Percentiles rank a stretch among this genome's conserved stretches.
Conservation (phyloP, 2,888 invertebrate genomes). For the Oscheius myriophilus region DNA sequence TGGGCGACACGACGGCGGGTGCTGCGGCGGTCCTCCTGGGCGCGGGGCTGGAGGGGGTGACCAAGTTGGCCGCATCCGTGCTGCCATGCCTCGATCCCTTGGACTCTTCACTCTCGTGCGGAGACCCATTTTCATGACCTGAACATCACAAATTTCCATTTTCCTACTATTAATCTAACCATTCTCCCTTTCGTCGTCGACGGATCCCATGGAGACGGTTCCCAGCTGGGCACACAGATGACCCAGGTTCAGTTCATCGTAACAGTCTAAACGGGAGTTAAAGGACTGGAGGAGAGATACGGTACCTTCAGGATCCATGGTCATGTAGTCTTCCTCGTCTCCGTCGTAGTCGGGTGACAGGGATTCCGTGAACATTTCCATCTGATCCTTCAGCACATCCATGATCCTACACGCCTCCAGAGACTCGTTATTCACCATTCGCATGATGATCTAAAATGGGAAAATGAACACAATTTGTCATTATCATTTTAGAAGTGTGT, state of each 20-base stretch:
- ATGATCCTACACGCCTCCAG: conserved; percentile 56
- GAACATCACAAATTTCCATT: background rate
- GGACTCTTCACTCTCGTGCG: conserved; percentile 18
- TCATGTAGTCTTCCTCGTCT: conserved; percentile 32
- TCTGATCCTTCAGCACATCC: conserved; percentile 58
- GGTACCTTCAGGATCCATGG: conserved; percentile 54
- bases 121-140: conserved; percentile 3
- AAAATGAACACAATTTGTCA: too few species aligned
- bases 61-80: conserved; percentile 23
- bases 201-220: conserved; percentile 39
- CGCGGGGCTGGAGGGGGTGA: conserved; percentile 35
- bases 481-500: background rate
- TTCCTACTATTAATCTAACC: conserved; percentile 7
- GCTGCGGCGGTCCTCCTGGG: conserved; percentile 26
- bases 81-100: conserved; percentile 31
- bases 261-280: conserved; percentile 53
- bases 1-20: conserved; percentile 8
- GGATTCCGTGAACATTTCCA: conserved; percentile 64
- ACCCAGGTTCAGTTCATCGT: conserved; percentile 65
- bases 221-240: conserved; percentile 59
- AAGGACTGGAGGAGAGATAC: background rate
- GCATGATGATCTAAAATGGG: conserved; percentile 61
- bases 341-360: conserved; percentile 58
- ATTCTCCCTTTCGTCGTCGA: conserved; percentile 49
- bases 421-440: conserved; percentile 69